Base-by-base conservation (phyloP, 1,140 invertebrate genomes). In the Homarus americanus region DNA sequence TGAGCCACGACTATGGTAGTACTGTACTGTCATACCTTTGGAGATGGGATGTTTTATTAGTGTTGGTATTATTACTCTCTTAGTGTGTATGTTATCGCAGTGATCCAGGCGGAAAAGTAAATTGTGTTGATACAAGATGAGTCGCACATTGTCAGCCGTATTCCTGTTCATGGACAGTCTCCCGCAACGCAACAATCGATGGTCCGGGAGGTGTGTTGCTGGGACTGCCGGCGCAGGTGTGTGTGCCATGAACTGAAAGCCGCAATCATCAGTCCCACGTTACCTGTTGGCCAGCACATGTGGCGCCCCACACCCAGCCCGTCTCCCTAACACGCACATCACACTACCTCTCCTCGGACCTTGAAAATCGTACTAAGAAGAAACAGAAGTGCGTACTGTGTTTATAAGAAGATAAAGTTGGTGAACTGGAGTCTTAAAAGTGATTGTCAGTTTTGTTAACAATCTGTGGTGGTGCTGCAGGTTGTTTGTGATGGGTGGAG, bases 171-270 rank as follows among this genome's bases (percentile, higher is more conserved):
- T 12, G 63, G 28, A 24, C 15, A 38, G n/a, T 76, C 24, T 32
- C 86, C 78, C 76, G 86, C 86, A 88, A 88, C 78, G 28, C 10
- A 40, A 24, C 76, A 88, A 88, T 88, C 86, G 66, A 88, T 88
- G 69, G 83, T 66, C n/a, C n/a, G 15, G 41, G n/a, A 4, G 75
- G 80, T 90, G 87, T 75, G 87, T 90, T 90, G 87, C 87, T 78
- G 87, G 72, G 44, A 66, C 82, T 73, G 89, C 89, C 75, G 28
- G 40, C 82, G 40, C 82, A 85, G 89, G 88, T 84, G 89, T 86
- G 78, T 38, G 9, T 12, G 24, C 10, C 82, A 40, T 66, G 78
- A 80, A 41, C 40, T 38, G 53, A 4, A 24, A 58, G 4, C 40
- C 32, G 69, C 72, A 66, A n/a, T 34, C 58, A 41, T 32, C 80